Evolutionary conservation across 1,140 invertebrate species (phyloP).

Genomic region (Drosophila fuyamai): DNA sequence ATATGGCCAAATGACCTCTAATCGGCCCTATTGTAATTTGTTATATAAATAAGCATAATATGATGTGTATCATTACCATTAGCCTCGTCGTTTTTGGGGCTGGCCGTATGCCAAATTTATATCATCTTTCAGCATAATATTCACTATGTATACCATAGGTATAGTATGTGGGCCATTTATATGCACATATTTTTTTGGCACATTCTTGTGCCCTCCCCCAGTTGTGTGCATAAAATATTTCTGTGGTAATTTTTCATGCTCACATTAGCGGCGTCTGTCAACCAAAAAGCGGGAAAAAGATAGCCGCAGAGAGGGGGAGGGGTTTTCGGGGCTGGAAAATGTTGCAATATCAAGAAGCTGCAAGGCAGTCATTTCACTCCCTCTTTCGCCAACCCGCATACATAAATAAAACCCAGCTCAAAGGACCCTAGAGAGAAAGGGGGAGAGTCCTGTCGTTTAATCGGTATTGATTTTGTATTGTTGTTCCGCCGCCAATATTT

Average conservation of each 20-base stretch:
- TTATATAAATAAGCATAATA: constrained; percentile 75
- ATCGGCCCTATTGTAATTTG: constrained; percentile 65
- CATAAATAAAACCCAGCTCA: constrained; percentile 49
- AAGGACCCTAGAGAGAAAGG: neutral
- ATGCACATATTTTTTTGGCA: constrained; percentile 65
- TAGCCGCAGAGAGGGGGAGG: neutral
- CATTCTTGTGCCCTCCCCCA: constrained; percentile 20
- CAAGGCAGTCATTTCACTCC: constrained; percentile 8
- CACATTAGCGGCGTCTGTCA: constrained; percentile 59
- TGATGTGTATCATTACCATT: constrained; percentile 27
- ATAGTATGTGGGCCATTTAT: constrained; percentile 57
- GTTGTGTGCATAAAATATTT: constrained; percentile 63
- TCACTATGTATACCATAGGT: constrained; percentile 13
- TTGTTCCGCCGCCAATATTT: constrained; percentile 65
- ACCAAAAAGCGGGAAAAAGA: constrained; percentile 17
- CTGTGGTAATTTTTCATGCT: constrained; percentile 70
- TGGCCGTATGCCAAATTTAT: constrained; percentile 36
- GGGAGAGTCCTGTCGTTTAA: constrained; percentile 37
- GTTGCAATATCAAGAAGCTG: constrained; percentile 51
- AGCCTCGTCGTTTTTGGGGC: constrained; percentile 9
- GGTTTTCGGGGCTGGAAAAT: constrained; percentile 7
- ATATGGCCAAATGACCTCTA: constrained; percentile 51
- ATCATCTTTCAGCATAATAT: constrained; percentile 33
- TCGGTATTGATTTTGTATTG: constrained; percentile 60
- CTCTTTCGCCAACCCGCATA: constrained; percentile 13